Base-by-base conservation (phyloP, 2,797 vertebrate genomes). In the Hippoglossus hippoglossus region DNA sequence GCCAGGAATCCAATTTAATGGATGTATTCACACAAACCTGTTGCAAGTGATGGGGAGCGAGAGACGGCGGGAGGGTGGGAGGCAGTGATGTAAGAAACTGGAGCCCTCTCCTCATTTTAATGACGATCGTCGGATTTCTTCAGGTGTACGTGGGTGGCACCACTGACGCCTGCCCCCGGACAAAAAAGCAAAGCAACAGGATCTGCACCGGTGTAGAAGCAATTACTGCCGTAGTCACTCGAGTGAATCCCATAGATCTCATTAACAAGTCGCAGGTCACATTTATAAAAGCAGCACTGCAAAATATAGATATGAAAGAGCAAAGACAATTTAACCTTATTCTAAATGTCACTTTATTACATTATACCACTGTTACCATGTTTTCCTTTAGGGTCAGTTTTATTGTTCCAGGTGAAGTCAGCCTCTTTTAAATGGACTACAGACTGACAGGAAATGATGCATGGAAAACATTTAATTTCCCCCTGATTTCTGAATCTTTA, bases 1-100 rank as follows among this genome's bases (percentile, higher is more conserved):
- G 87, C 89, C 85, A 75, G 76, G 77, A 93, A 94, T 94, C 91
- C 89, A 94, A 94, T 94, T 93, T 94, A 93, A 92, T 93, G 92
- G 90, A 89, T 91, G 85, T 91, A 91, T 90, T 92, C 93, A 91
- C 90, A 90, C 79, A 75, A 80, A 90, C 86, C 86, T 86, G 83
- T 90, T 92, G 91, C 88, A 75, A 73, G 62, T 60, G 72, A 87
- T 77, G 85, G 85, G 76, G 81, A 67, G n/a, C 58, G 53, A 66
- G 19, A 44, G 51, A 49, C 5, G 66, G 69, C 51, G 56, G n/a
- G 44, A 46, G 44, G 73, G 39, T 4, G 50, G 55, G 53, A 74
- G 36, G 70, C 80, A 82, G 71, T 62, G 82, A 86, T 84, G 86
- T 84, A 87, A 83, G 84, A 84, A 91, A 80, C 82, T 64, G 73